Evolutionary conservation across 2,797 vertebrate species (phyloP).

Genomic region (Myripristis murdjan): DNA sequence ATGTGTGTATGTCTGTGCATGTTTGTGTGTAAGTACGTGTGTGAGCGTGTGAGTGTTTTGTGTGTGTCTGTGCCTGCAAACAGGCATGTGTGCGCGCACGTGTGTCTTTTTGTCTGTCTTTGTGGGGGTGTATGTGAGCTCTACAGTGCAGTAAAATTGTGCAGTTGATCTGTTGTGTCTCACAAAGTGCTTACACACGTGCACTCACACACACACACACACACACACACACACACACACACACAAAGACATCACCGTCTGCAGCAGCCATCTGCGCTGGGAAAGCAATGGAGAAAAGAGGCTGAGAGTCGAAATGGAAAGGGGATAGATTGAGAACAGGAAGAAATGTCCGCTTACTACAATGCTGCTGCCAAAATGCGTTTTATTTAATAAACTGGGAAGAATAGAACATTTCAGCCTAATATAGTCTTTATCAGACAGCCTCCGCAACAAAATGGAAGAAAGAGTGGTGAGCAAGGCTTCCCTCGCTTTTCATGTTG

Average conservation of each 20-base stretch:
- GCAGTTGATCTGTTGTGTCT: constrained; percentile 29
- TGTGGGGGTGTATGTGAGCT: not conserved
- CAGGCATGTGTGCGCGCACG: not conserved
- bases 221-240: not conserved
- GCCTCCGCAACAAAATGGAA: not conserved
- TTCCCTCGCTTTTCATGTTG: no score
- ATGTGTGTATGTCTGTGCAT: not conserved
- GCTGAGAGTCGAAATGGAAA: constrained; percentile 11
- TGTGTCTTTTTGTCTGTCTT: not conserved
- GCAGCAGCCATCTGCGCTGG: constrained; percentile 59
- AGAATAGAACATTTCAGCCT: constrained; percentile 39
- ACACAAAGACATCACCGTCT: constrained; percentile 9
- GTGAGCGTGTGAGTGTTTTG: not conserved
- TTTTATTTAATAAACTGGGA: constrained; percentile 46
- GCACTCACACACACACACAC: constrained; percentile 5
- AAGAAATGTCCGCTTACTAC: constrained; percentile 23
- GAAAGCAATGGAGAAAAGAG: constrained; percentile 11
- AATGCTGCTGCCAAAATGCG: constrained; percentile 34
- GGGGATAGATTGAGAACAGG: constrained; percentile 26
- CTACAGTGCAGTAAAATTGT: not conserved
- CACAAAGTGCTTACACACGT: not conserved
- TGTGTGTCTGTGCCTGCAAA: not conserved
- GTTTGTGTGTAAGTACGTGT: not conserved
- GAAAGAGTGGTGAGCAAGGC: not conserved
- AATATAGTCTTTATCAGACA: not conserved